These are phyloP conservation scores for Scrobipalpa costella DNA, from an alignment of 2,888 invertebrate genomes.

Conservation along the genomic window DNA sequence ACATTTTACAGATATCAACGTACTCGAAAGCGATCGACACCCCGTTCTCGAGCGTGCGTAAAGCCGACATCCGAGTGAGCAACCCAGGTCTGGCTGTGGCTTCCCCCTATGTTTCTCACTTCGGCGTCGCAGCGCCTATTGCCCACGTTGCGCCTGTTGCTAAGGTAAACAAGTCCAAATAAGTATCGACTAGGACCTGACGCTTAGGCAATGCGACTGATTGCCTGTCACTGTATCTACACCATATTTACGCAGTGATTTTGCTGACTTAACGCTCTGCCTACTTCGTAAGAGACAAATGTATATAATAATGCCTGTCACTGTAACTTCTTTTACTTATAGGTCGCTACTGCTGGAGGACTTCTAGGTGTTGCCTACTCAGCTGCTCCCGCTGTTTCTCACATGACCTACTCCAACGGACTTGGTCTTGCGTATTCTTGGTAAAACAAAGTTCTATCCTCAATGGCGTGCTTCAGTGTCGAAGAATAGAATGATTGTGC, in stretches of 20 bases:
- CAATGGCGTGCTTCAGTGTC: not conserved
- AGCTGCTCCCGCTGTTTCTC: slow-evolving; percentile 82
- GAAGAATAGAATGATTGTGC: not conserved
- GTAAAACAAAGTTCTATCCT: slow-evolving; percentile 51
- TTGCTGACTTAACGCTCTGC: too few relatives aligned
- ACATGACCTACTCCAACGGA: slow-evolving; percentile 81
- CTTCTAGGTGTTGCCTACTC: slow-evolving; percentile 82
- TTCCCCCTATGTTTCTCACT: slow-evolving; percentile 47
- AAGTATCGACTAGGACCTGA: too few relatives aligned
- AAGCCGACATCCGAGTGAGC: slow-evolving; percentile 86
- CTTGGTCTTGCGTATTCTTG: slow-evolving; percentile 80
- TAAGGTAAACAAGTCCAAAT: slow-evolving; percentile 46
- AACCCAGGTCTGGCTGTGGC: slow-evolving; percentile 81
- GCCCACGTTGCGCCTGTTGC: slow-evolving; percentile 65
- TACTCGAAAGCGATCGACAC: slow-evolving; percentile 86
- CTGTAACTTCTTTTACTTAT: slow-evolving; percentile 33
- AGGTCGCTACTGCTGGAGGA: slow-evolving; percentile 75
- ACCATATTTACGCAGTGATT: too few relatives aligned
- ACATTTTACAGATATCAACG: slow-evolving; percentile 79
- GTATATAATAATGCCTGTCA: too few relatives aligned
- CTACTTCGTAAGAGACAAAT: too few relatives aligned
- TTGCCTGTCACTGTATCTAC: too few relatives aligned
- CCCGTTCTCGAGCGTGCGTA: slow-evolving; percentile 86
- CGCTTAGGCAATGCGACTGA: too few relatives aligned
- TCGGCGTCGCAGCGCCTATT: slow-evolving; percentile 55